phyloP scores from a whole-genome alignment of 2,888 invertebrate species.

The Aporophyla nigra region DNA sequence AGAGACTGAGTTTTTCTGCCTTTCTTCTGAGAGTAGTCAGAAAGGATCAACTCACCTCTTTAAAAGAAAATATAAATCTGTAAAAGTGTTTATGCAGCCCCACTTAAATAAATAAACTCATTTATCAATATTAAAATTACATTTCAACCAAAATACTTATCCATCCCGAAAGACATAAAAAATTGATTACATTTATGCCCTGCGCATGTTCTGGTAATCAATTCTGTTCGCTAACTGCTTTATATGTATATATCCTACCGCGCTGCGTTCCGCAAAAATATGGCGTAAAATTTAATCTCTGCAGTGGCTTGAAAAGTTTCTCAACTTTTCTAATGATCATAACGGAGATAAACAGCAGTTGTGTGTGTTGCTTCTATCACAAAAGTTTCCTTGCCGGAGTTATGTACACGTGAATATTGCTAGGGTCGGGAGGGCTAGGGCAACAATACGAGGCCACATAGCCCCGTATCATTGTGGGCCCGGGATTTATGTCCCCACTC shows the following conservation, averaged over 20 bases:
- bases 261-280: slow-evolving; percentile 3
- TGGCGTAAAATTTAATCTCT: slow-evolving; percentile 27
- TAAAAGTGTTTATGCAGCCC: too few species aligned
- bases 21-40: too few species aligned
- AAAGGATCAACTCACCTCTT: too few species aligned
- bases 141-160: not conserved
- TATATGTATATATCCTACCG: not conserved
- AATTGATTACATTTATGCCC: not conserved
- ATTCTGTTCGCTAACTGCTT: not conserved
- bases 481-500: slow-evolving; percentile 57
- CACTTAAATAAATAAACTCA: too few species aligned
- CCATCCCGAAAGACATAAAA: not conserved
- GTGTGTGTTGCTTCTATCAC: slow-evolving; percentile 44
- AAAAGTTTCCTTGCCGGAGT: slow-evolving; percentile 56
- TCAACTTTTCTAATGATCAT: slow-evolving; percentile 54
- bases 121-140: not conserved
- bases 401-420: slow-evolving; percentile 62
- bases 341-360: slow-evolving; percentile 36
- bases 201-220: not conserved
- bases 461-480: slow-evolving; percentile 53
- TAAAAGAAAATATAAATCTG: too few species aligned
- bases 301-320: slow-evolving; percentile 24
- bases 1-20: too few species aligned
- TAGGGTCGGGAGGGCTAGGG: slow-evolving; percentile 21
- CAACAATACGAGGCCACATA: slow-evolving; percentile 54